These are phyloP conservation scores for Notothenia coriiceps DNA, from an alignment of 2,113 vertebrate genomes.

Conservation along the genomic window DNA sequence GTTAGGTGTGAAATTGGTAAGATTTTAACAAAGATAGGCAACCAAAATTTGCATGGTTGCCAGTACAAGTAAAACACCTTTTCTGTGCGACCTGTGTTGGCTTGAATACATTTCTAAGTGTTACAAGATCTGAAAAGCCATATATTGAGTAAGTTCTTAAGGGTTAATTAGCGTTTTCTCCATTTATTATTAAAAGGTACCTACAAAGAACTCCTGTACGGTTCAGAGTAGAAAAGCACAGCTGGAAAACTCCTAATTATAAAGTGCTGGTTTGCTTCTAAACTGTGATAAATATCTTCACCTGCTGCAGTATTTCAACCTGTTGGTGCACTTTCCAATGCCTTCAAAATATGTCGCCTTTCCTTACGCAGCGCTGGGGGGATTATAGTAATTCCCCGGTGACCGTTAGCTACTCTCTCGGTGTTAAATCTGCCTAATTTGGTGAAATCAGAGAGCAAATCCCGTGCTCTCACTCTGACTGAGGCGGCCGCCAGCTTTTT, in stretches of 20 bases:
- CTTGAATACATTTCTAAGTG: not conserved
- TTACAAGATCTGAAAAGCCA: not conserved
- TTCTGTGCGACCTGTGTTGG: too few relatives aligned
- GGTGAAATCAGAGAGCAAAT: conserved; percentile 51
- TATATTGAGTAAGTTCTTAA: not conserved
- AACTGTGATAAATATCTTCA: not conserved
- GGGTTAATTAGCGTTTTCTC: not conserved
- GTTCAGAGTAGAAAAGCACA: conserved; percentile 7
- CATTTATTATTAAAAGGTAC: not conserved
- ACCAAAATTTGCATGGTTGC: not conserved
- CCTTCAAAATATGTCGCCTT: conserved; percentile 10
- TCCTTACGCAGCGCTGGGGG: not conserved
- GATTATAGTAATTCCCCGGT: conserved; percentile 50
- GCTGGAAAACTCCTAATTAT: not conserved
- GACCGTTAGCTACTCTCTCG: conserved; percentile 26
- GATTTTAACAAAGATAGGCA: not conserved
- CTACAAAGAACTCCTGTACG: not conserved
- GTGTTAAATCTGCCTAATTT: conserved; percentile 64
- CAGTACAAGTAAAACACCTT: too few relatives aligned
- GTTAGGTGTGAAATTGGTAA: not conserved
- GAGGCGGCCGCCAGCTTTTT: conserved; percentile 33
- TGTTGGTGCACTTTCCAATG: conserved; percentile 6
- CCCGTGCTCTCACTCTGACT: conserved; percentile 21
- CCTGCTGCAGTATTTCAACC: not conserved
- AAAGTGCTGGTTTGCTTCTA: not conserved